Base-by-base conservation (phyloP, 2,888 invertebrate genomes). In the Tetramorium bicarinatum region DNA sequence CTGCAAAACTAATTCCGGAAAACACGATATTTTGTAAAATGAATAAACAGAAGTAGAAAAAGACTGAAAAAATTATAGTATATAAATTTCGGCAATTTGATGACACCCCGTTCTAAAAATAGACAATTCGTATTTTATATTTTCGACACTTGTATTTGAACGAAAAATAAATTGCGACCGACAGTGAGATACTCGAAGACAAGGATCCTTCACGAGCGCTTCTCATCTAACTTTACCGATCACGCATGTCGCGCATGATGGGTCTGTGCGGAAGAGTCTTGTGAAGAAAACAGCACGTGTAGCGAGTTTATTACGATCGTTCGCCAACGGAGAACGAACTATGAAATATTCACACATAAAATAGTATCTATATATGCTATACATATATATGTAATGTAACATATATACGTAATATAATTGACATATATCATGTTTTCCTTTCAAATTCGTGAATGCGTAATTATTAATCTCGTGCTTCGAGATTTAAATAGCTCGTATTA, bases 171-270 rank as follows among this genome's bases (percentile, higher is more conserved):
- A 67, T 67, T 47, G 54, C 15, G 38, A 29, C 11, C 15, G 34
- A 41, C 15, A 44, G 34, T 7, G 38, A 44, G 3, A 61, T 41
- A 72, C 21, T 44, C 71, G 34, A 38, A 21, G n/a, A 69, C 44
- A 44, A 74, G 21, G 7, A 34, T 74, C 34, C 15, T 18, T 18
- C 47, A 47, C 21, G 11, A 67, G 56, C 56, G 1, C 11, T 29
- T 15, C n/a, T 61, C n/a, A 21, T 54, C 21, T 56, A 59, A 74
- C 15, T 61, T 79, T 38, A 49, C 49, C 25, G 49, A 59, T 80
- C 80, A 80, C 80, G 80, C 38, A 47, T 74, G 47, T 59, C 80
- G 75, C 47, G 47, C 80, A 61, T 74, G 80, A 80, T 44, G 38
- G 25, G 15, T 18, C 64, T 21, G 25, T 29, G 18, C 11, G 15